Evolutionary conservation across 1,140 invertebrate genomes (phyloP), one percentile per base, ranked within the genome.

Genomic region (Helicorthomorpha holstii): DNA sequence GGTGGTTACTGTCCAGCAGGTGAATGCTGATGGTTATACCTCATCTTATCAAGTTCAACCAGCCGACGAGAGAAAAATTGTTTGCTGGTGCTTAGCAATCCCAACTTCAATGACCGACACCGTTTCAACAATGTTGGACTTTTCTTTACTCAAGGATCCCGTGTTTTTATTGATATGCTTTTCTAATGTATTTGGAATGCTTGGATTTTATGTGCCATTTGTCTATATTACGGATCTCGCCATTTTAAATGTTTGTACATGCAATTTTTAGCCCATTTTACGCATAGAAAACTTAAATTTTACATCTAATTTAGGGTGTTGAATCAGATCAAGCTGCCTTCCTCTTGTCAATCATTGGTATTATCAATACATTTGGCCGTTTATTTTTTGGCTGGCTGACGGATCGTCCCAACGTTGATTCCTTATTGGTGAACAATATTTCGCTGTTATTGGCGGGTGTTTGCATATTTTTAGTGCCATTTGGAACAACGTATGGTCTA

Each of bases 201-300:
- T 91, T 46, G 92, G 91, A 41, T 78, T 95, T 44, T 95, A 94
- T 67, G 83, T 95, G 43, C 93, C 93, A 27, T 97, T 95, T 65
- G 85, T 95, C 1, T 97, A 90, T 66, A 71, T 95, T 23, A 83
- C 91, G 3, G 85, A 89, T 62, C 79, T 81, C 56, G 88, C 90
- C 2, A 72, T 73, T 29, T 58, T 70, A 58, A 74, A 82, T 60
- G 79, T 82, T 67, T 70, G 71, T 69, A 14, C 21, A 19, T 46
- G 7, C 44, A 46, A 46, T 10, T 10, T 22, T 25, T 7, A 25
- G 44, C 19, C 4, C 4, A 7, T 7, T 46, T 46, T 46, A 46
- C 4, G 4, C 4, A 46, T 46, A 7, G 21, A 21, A 7, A 19
- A 7, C 19, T 46, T 22, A 7, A 10, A 10, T 48, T 7, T 54